Conservation (phyloP, 2,113 vertebrate species). For the Zosterops borbonicus region DNA sequence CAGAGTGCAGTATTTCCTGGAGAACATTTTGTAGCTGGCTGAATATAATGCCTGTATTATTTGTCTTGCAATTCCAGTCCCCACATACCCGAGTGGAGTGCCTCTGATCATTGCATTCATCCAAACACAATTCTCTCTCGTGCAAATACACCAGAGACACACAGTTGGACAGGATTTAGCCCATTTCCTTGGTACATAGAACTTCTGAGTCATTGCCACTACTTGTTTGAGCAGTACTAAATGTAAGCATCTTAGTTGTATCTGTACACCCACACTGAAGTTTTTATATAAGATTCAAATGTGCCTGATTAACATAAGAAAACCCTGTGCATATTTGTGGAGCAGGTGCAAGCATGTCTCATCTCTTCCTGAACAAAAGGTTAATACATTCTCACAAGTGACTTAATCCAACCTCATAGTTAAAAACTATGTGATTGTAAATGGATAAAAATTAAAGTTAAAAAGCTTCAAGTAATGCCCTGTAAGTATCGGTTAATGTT, state of each 20-base stretch:
- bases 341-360: constrained; percentile 55
- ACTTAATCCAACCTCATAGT: constrained; percentile 16
- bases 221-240: constrained; percentile 40
- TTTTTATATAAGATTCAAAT: constrained; percentile 60
- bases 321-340: constrained; percentile 31
- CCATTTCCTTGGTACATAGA: neutral
- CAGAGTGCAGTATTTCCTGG: neutral
- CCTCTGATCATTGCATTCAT: neutral
- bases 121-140: neutral
- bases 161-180: neutral
- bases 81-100: neutral
- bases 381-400: constrained; percentile 33
- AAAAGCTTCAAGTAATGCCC: neutral
- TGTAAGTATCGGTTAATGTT: neutral
- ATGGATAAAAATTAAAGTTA: neutral
- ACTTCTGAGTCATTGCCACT: constrained; percentile 32
- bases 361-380: constrained; percentile 60
- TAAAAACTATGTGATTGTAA: neutral
- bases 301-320: constrained; percentile 56
- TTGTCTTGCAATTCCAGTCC: neutral
- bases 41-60: neutral
- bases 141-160: neutral
- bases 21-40: neutral
- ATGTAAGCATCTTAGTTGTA: constrained; percentile 51
- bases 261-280: constrained; percentile 35